Base-by-base conservation (phyloP, 2,113 vertebrate genomes). In the Nerophis ophidion region DNA sequence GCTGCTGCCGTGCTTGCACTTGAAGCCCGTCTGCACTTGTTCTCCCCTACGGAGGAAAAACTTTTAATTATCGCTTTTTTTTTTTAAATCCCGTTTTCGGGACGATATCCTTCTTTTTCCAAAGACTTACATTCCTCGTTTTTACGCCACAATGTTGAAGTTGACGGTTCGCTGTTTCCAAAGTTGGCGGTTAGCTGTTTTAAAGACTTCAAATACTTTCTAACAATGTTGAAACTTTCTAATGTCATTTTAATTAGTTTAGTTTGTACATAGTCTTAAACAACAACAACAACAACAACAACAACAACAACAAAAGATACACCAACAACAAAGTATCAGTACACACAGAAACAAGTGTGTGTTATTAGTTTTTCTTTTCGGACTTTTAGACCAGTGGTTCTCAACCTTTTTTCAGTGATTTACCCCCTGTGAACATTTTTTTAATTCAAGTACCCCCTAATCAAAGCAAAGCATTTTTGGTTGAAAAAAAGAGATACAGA, bases 11-110 rank as follows among this genome's bases (percentile, higher is more conserved):
- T 9, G 36, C 17, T 6, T 76, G 51, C 70, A 71, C 47, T 70
- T 69, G 33, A n/a, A 42, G 48, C 74, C 68, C 74, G 49, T 72
- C 65, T 89, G 83, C 86, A 88, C 84, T 88, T 88, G 86, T 83
- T 85, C 71, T 12, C 55, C 17, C 47, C 58, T 15, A 42, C 47
- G 3, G 57, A 56, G 38, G 3, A 34, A 45, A 9, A 46, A 46
- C 54, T 4, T 0, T 15, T 9, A 26, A 10, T 0, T 4, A 4
- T 45, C 16, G 1, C 5, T 14, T 6, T 42, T 42, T 4, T 40
- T 42, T 33, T n/a, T 26, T 26, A 26, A 26, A 2, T 26, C 26
- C 26, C 0, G 15, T 35, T 34, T 16, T 46, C 26, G 5, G 2
- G 10, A 3, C 13, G 4, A 19, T 3, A 42, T 17, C 9, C 5